Evolutionary conservation across 2,113 vertebrate genomes (phyloP), one percentile per base, ranked within the genome.

Genomic region (Salvelinus namaycush): DNA sequence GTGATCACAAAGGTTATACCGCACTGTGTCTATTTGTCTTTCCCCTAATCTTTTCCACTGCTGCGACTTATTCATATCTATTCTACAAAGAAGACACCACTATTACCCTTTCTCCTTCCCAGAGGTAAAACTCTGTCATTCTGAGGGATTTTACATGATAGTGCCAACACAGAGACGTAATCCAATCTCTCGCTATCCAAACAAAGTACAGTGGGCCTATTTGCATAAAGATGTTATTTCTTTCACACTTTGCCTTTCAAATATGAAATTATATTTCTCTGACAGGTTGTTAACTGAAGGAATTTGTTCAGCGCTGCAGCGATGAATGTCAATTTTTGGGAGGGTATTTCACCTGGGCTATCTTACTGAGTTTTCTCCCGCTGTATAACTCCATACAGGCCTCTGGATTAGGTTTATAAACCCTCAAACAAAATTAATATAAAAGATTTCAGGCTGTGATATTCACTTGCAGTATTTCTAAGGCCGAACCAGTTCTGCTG

Each of bases 191-290:
- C 49, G 78, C 79, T 75, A 59, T 75, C 83, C 76, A 82, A 87
- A 83, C 77, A 89, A 70, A 75, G 71, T 78, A 76, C 74, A 79
- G 68, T 20, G 4, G 72, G 39, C 12, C n/a, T 24, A 79, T 91
- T 90, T 86, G 79, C 84, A 87, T 79, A 44, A 62, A 85, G 69
- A 86, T 73, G 73, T 73, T 76, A 79, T 81, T 78, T 79, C 79
- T 79, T 80, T 13, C 13, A 54, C 1, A 18, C 39, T 44, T 44
- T 44, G 39, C 9, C 74, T 79, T 86, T 76, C 76, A 80, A 87
- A 85, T 75, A 72, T 75, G 60, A 81, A 74, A 70, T 76, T 54
- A 71, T 65, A 67, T 72, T 75, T 81, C 65, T 68, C 74, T 71
- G 72, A 80, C 67, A 64, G 82, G 51, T 75, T 76, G 44, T 81